A percentile compares a stretch with the other conserved stretches of the same genome.
phyloP scores from a whole-genome alignment of 2,113 vertebrate species.

The Mesoclemmys tuberculata region DNA sequence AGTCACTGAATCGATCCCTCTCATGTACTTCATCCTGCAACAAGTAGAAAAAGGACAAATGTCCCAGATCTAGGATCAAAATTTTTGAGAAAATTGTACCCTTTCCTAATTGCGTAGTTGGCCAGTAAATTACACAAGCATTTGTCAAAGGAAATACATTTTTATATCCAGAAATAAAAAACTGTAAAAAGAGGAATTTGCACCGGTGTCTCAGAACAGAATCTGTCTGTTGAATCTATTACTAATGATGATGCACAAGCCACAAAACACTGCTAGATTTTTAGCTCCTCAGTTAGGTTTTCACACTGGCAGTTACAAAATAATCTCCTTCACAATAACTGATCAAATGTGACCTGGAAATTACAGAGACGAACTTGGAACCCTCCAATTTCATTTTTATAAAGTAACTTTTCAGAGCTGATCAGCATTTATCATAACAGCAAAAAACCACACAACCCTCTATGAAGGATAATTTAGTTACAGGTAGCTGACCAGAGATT shows the following conservation, averaged over 20 bases:
- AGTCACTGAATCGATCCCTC: conserved; percentile 94
- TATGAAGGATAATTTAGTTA: background rate
- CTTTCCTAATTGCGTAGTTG: background rate
- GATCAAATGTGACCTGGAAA: background rate
- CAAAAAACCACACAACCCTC: background rate
- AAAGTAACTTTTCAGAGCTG: background rate
- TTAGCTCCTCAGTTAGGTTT: background rate
- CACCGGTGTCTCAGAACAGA: background rate
- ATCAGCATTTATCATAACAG: background rate
- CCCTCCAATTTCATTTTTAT: background rate
- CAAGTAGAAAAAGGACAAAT: background rate
- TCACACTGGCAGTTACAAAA: background rate
- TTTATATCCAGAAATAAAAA: background rate
- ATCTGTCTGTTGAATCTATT: background rate
- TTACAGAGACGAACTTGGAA: background rate
- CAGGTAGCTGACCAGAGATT: background rate
- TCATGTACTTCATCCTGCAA: conserved; percentile 96
- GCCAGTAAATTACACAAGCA: fast-evolving
- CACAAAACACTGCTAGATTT: background rate
- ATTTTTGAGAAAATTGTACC: background rate
- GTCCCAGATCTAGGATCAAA: background rate
- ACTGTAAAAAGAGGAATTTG: background rate
- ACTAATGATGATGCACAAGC: background rate
- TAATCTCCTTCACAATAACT: background rate
- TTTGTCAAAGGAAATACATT: background rate